Evolutionary conservation across 2,113 vertebrate genomes (phyloP).

Genomic region (Scomber japonicus): DNA sequence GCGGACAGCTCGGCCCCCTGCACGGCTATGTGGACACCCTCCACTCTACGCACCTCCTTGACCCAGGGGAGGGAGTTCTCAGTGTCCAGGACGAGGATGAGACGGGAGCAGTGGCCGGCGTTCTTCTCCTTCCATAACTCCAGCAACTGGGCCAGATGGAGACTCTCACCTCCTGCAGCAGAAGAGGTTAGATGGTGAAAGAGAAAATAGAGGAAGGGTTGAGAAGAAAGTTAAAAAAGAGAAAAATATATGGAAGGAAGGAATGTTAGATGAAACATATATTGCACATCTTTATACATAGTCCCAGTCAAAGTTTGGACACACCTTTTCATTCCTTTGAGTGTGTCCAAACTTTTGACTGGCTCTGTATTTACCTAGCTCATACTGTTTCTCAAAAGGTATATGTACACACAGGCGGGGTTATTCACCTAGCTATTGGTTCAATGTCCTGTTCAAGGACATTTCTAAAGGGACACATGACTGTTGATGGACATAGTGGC

Average conservation of each 20-base stretch:
- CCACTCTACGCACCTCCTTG: slow-evolving; percentile 90
- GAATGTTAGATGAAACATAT: too few relatives aligned
- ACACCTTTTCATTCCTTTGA: too few relatives aligned
- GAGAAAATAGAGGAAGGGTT: background rate
- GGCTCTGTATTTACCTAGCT: background rate
- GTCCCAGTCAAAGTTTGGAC: too few relatives aligned
- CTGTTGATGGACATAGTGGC: slow-evolving; percentile 53
- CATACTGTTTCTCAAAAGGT: background rate
- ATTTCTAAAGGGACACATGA: slow-evolving; percentile 28
- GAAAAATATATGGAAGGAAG: background rate
- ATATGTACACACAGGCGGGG: background rate
- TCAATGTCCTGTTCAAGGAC: slow-evolving; percentile 54
- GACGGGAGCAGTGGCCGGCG: slow-evolving; percentile 90
- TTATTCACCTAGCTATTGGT: background rate
- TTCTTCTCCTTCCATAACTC: slow-evolving; percentile 97
- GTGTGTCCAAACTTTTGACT: too few relatives aligned
- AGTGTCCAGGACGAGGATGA: slow-evolving; percentile 94
- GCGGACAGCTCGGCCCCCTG: slow-evolving; percentile 90
- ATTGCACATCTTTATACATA: too few relatives aligned
- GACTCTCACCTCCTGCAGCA: slow-evolving; percentile 90
- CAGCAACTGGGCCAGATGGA: slow-evolving; percentile 90
- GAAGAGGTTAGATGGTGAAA: background rate
- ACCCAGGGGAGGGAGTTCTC: slow-evolving; percentile 95
- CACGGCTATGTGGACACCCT: slow-evolving; percentile 91
- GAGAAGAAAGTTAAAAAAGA: background rate